phyloP scores from a whole-genome alignment of 2,113 vertebrate genomes.

The Dicaeum eximium region DNA sequence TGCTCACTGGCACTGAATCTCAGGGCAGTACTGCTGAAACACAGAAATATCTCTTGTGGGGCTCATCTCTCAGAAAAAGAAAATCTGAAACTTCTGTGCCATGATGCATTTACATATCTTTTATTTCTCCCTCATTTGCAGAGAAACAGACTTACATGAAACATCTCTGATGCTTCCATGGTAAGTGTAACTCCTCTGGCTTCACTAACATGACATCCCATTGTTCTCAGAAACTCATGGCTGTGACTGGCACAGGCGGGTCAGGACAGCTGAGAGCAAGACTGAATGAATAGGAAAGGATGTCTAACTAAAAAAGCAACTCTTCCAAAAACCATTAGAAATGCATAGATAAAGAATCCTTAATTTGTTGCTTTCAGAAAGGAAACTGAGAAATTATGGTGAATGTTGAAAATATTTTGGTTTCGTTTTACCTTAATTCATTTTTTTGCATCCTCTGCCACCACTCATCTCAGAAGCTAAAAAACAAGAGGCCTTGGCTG shows the following conservation, averaged over 20 bases:
- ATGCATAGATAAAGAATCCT: neutral
- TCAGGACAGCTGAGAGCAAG: neutral
- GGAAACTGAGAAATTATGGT: neutral
- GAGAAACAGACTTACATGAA: neutral
- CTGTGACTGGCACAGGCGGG: neutral
- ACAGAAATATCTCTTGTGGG: neutral
- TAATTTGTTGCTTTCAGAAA: neutral
- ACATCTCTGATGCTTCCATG: neutral
- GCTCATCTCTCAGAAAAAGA: neutral
- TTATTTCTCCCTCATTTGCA: neutral
- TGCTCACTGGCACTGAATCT: neutral
- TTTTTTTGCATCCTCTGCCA: neutral
- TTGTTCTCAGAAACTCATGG: neutral
- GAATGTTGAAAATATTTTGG: neutral
- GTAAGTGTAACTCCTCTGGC: neutral
- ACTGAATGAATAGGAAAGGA: neutral
- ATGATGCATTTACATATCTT: neutral
- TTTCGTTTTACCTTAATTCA: neutral
- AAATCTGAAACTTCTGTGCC: neutral
- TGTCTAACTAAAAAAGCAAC: neutral
- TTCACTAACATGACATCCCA: fast-evolving
- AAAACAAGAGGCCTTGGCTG: neutral
- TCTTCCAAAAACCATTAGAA: neutral
- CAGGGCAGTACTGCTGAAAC: neutral
- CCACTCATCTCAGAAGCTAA: neutral